Evolutionary conservation across 2,888 invertebrate species (phyloP).

Genomic region (Macrophya annulata): DNA sequence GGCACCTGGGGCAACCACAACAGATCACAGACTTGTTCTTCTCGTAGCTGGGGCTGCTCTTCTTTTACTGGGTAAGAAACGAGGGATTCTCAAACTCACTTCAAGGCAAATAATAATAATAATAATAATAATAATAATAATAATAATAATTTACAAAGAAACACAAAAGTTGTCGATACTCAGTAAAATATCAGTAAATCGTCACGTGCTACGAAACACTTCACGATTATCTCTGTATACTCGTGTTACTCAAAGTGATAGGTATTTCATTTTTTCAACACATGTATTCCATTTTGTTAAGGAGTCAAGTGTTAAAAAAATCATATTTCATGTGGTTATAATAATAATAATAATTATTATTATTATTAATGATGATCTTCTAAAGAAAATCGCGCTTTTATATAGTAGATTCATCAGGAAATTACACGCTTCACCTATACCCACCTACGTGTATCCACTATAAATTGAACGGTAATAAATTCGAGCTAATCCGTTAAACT

Average conservation of each 20-base stretch:
- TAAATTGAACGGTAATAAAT: neutral
- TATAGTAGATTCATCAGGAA: neutral
- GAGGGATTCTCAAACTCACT: neutral
- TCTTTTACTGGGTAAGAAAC: slow-evolving; percentile 82
- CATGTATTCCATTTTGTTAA: too few relatives aligned
- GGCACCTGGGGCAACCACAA: slow-evolving; percentile 89
- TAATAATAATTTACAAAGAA: neutral
- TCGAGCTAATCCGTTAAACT: neutral
- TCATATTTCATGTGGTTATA: neutral
- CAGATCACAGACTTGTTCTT: slow-evolving; percentile 87
- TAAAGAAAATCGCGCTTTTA: neutral
- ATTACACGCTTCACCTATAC: neutral
- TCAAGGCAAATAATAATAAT: neutral
- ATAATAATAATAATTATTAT: neutral
- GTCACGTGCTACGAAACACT: neutral
- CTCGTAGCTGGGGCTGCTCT: slow-evolving; percentile 86
- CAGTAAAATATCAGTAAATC: neutral
- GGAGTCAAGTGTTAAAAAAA: slow-evolving; percentile 1
- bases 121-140: too few relatives aligned
- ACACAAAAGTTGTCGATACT: neutral
- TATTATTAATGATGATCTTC: neutral
- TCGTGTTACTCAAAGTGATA: neutral
- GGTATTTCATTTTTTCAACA: too few relatives aligned
- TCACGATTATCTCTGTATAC: neutral
- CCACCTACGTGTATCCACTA: neutral